Conservation (phyloP, 1,140 invertebrate species). For the Macrobrachium nipponense region DNA sequence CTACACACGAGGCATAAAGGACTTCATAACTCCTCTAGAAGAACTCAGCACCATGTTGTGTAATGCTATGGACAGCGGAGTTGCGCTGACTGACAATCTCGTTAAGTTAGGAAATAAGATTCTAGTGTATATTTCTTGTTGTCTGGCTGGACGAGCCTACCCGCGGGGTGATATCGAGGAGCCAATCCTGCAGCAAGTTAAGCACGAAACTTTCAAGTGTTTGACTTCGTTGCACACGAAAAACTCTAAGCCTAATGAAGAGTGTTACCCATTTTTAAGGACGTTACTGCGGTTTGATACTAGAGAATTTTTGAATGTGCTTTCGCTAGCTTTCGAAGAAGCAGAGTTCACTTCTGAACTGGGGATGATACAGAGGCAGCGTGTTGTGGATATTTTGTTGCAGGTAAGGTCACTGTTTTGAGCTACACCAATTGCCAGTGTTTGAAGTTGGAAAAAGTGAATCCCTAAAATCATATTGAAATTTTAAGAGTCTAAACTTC, state of each 20-base stretch:
- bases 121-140: conserved; percentile 92
- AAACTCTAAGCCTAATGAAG: conserved; percentile 76
- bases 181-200: conserved; percentile 77
- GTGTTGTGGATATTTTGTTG: conserved; percentile 84
- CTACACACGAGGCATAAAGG: conserved; percentile 85
- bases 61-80: conserved; percentile 63
- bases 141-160: conserved; percentile 90
- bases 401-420: conserved; percentile 68
- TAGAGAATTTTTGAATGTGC: conserved; percentile 89
- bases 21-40: conserved; percentile 86
- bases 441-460: neutral
- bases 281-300: conserved; percentile 88
- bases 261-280: conserved; percentile 82
- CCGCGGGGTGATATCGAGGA: conserved; percentile 85
- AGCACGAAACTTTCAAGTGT: conserved; percentile 77
- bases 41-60: conserved; percentile 76
- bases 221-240: conserved; percentile 76
- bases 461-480: no score
- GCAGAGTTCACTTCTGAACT: conserved; percentile 81
- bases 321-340: conserved; percentile 89
- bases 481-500: no score
- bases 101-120: conserved; percentile 85
- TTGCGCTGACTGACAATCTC: conserved; percentile 66
- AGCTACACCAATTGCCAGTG: neutral
- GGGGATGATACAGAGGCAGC: conserved; percentile 80